Evolutionary conservation across 2,888 invertebrate genomes (phyloP).

Genomic region (Microctonus brassicae): DNA sequence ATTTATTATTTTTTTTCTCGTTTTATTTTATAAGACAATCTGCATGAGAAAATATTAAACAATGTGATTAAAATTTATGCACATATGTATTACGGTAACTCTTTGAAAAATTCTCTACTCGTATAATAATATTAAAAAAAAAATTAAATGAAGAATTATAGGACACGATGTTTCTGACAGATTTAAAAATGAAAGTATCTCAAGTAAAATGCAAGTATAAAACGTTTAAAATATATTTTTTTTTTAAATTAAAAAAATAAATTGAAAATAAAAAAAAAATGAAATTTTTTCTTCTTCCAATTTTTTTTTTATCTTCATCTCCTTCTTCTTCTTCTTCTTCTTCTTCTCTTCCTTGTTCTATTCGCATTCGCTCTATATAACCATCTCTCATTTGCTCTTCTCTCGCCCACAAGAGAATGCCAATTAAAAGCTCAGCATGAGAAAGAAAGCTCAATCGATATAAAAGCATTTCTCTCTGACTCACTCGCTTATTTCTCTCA

Average conservation of each 20-base stretch:
- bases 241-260: slow-evolving; percentile 26
- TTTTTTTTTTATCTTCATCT: slow-evolving; percentile 30
- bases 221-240: slow-evolving; percentile 41
- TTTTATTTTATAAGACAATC: too few relatives aligned
- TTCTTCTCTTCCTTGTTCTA: neutral
- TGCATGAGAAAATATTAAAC: too few relatives aligned
- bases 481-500: slow-evolving; percentile 46
- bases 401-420: slow-evolving; percentile 66
- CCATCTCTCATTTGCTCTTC: slow-evolving; percentile 49
- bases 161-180: neutral
- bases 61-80: too few relatives aligned
- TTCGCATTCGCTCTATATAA: neutral
- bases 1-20: too few relatives aligned
- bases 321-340: neutral
- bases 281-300: slow-evolving; percentile 15
- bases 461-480: slow-evolving; percentile 54
- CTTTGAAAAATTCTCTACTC: neutral
- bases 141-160: neutral
- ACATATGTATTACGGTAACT: too few relatives aligned
- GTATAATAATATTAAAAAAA: neutral
- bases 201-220: neutral
- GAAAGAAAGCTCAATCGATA: slow-evolving; percentile 69
- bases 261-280: too few relatives aligned
- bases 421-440: slow-evolving; percentile 67
- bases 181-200: neutral